These are phyloP conservation scores for Diaphora mendica DNA, from an alignment of 2,888 invertebrate species.

Conservation along the genomic window DNA sequence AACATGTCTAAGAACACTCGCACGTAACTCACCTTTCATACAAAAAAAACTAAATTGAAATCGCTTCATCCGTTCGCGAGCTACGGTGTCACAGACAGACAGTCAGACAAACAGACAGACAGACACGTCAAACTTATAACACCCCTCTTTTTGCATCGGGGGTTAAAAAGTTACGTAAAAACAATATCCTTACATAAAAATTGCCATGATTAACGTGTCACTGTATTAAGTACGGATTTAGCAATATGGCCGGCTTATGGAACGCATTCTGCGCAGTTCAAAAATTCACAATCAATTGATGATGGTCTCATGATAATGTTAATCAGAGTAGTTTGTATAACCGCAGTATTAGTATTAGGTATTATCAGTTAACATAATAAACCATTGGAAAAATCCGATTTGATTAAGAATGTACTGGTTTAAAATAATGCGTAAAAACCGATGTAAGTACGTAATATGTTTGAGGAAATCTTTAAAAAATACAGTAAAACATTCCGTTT, in stretches of 20 bases:
- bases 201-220: not conserved
- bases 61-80: too few species aligned
- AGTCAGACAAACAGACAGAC: too few species aligned
- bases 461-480: constrained; percentile 16
- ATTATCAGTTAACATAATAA: not conserved
- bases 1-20: too few species aligned
- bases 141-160: too few species aligned
- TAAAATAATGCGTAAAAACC: not conserved
- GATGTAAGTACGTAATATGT: not conserved
- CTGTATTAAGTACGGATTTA: not conserved
- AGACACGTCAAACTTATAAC: too few species aligned
- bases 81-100: too few species aligned
- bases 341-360: not conserved
- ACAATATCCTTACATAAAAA: not conserved
- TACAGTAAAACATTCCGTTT: constrained; percentile 7
- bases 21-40: too few species aligned
- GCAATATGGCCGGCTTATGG: not conserved
- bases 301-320: not conserved
- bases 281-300: not conserved
- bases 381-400: not conserved
- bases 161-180: too few species aligned
- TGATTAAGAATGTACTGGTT: not conserved
- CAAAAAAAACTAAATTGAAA: too few species aligned
- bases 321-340: too few species aligned
- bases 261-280: not conserved